phyloP scores from a whole-genome alignment of 1,140 invertebrate species.

The Ganaspis sp. region DNA sequence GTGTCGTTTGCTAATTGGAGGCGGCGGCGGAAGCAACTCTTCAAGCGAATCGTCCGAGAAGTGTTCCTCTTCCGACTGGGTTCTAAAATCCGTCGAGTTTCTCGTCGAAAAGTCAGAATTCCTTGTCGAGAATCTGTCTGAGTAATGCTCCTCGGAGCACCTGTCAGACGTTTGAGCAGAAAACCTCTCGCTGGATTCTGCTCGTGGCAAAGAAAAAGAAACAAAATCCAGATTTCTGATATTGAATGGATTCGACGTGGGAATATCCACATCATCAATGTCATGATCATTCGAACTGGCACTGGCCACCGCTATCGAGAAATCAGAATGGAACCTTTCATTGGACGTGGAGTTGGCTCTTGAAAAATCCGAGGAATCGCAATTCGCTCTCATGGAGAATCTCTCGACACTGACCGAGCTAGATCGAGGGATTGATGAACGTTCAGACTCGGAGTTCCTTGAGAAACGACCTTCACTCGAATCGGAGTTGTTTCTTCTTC shows the following conservation, averaged over 20 bases:
- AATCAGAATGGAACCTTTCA: slow-evolving; percentile 74
- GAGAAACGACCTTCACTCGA: slow-evolving; percentile 72
- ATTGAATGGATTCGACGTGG: slow-evolving; percentile 71
- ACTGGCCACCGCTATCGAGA: slow-evolving; percentile 73
- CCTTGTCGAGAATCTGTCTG: slow-evolving; percentile 71
- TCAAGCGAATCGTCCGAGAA: slow-evolving; percentile 90
- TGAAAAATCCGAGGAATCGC: slow-evolving; percentile 73
- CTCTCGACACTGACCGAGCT: slow-evolving; percentile 72
- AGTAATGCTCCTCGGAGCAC: slow-evolving; percentile 66
- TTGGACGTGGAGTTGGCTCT: slow-evolving; percentile 73
- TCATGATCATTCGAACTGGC: slow-evolving; percentile 73
- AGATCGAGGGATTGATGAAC: slow-evolving; percentile 72
- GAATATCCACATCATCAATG: slow-evolving; percentile 59
- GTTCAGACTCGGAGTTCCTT: slow-evolving; percentile 69
- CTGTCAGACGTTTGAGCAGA: slow-evolving; percentile 67
- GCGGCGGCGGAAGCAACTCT: slow-evolving; percentile 81
- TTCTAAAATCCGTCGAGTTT: slow-evolving; percentile 73
- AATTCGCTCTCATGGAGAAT: slow-evolving; percentile 73
- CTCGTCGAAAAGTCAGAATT: slow-evolving; percentile 72
- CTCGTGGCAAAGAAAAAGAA: slow-evolving; percentile 65
- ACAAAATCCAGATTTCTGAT: slow-evolving; percentile 72
- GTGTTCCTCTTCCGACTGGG: slow-evolving; percentile 81
- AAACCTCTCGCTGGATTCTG: slow-evolving; percentile 69
- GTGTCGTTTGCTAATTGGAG: slow-evolving; percentile 81
- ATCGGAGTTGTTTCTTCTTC: slow-evolving; percentile 68